Evolutionary conservation across 1,140 invertebrate genomes (phyloP).

Genomic region (Stegodyphus mimosarum): DNA sequence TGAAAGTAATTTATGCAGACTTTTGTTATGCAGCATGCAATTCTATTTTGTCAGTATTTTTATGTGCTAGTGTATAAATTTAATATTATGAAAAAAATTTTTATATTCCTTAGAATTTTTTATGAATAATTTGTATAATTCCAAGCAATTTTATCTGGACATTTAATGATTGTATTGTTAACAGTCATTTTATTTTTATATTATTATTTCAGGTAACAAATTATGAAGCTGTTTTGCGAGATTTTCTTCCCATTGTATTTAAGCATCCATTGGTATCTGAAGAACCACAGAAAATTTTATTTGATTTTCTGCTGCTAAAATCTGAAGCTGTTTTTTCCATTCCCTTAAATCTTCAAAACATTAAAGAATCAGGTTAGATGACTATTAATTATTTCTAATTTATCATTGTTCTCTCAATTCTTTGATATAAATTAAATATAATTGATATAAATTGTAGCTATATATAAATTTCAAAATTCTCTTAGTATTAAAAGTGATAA

Average conservation of each 20-base stretch:
- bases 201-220: slow-evolving; percentile 35
- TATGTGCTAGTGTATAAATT: too few species aligned
- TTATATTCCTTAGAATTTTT: too few species aligned
- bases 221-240: slow-evolving; percentile 42
- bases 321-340: slow-evolving; percentile 6
- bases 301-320: slow-evolving; percentile 47
- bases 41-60: too few species aligned
- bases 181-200: not conserved
- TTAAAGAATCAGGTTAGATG: slow-evolving; percentile 24
- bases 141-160: too few species aligned
- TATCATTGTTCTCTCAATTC: not conserved
- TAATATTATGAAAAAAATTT: too few species aligned
- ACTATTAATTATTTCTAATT: not conserved
- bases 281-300: slow-evolving; percentile 45
- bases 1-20: too few species aligned
- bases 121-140: too few species aligned
- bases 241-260: slow-evolving; percentile 38
- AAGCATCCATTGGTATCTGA: slow-evolving; percentile 49
- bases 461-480: not conserved
- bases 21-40: too few species aligned
- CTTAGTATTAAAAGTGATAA: too few species aligned
- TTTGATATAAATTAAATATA: not conserved
- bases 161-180: too few species aligned
- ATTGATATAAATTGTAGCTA: not conserved
- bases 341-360: slow-evolving; percentile 4